Conservation (phyloP, 1,140 invertebrate species). For the Apocrypta bakeri region DNA sequence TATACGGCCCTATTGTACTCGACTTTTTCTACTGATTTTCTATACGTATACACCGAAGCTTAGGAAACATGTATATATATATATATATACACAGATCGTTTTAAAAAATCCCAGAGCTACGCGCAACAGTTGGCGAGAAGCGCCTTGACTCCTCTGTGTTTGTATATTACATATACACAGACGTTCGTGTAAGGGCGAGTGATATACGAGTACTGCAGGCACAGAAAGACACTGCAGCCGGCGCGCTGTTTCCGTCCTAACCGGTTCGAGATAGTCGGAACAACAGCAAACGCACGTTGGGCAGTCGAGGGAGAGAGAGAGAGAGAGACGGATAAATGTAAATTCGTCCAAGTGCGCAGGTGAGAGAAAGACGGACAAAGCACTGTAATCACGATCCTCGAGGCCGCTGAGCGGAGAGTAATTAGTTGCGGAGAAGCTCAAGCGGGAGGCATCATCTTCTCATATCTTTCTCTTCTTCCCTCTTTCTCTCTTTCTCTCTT, state of each 20-base stretch:
- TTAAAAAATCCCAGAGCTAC: not conserved
- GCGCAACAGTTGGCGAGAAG: not conserved
- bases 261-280: conserved; percentile 57
- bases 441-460: not conserved
- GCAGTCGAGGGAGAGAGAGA: conserved; percentile 50
- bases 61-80: no score
- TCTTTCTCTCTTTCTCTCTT: no score
- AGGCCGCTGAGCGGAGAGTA: conserved; percentile 47
- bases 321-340: conserved; percentile 63
- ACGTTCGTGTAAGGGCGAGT: not conserved
- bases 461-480: no score
- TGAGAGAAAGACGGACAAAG: conserved; percentile 61
- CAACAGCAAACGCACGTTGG: not conserved
- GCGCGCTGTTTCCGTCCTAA: conserved; percentile 30
- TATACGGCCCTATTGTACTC: not conserved
- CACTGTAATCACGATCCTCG: conserved; percentile 63
- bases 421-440: conserved; percentile 54
- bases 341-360: conserved; percentile 55
- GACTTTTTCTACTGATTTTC: not conserved
- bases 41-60: not conserved
- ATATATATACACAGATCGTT: no score
- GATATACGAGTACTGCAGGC: conserved; percentile 35
- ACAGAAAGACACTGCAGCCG: conserved; percentile 3
- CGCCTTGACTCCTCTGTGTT: not conserved
- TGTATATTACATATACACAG: no score